Evolutionary conservation across 2,113 vertebrate genomes (phyloP), one percentile per base, ranked within the genome.

Genomic region (Prionailurus bengalensis): DNA sequence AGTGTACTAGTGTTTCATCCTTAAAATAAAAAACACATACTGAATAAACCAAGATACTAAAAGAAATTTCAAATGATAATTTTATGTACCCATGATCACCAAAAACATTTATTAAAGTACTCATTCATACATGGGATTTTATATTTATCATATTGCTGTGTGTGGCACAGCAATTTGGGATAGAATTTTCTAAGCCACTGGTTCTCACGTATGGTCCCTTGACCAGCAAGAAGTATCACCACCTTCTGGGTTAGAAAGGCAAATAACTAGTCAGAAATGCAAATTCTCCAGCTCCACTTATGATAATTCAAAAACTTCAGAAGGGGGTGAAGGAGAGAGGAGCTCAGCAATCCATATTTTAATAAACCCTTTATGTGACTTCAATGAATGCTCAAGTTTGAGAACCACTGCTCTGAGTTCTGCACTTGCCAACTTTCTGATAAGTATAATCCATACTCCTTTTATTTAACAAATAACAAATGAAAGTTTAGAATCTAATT

Each of bases 1-100:
- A 99, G 98, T 99, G 99, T 96, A 99, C 99, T 99, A 99, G 98
- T 27, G 99, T 99, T 99, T 99, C 99, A 98, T 99, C 99, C 99
- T 99, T 94, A 33, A 74, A 79, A 97, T 39, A 91, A 94, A 97
- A 97, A 98, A 82, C 6, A 96, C 39, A 96, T 4, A 58, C 4
- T 89, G 33, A 98, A 68, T 58, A 16, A 96, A 89, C 61, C 42
- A 91, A 94, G 21, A 70, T 23, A 92, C 21, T 92, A 71, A 94
- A 95, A 86, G 9, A 87, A 51, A 63, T 29, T 91, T 96, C 76
- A 71, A 91, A 63, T 79, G 21, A 71, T 83, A 92, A 83, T 81
- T 85, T 31, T 45, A 92, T 39, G 29, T 82, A 74, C 29, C 42
- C 29, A 71, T 15, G 8, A 94, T 58, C 81, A 93, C 78, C 36